Conservation (phyloP, 2,797 vertebrate species). For the Arrhamphus sclerolepis region DNA sequence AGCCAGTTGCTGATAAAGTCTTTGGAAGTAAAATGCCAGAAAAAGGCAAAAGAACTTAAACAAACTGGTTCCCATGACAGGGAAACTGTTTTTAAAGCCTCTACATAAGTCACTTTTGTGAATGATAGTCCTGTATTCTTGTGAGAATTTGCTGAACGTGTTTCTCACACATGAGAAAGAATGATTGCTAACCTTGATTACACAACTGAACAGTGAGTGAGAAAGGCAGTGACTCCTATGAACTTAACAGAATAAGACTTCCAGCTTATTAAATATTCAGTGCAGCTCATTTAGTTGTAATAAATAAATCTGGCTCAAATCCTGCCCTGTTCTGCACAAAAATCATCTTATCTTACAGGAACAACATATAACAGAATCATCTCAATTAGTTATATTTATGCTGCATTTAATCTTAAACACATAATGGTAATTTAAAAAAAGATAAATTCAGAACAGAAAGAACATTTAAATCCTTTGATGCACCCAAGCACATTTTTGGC, state of each 20-base stretch:
- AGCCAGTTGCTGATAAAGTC: background rate
- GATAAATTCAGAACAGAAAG: no score
- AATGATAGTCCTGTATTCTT: no score
- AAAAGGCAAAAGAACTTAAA: conserved; percentile 5
- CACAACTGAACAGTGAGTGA: background rate
- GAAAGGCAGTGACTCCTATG: background rate
- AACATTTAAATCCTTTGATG: no score
- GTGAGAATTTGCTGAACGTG: no score
- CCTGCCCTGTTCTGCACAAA: background rate
- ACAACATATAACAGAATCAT: no score
- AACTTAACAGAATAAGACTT: background rate
- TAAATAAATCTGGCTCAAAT: background rate
- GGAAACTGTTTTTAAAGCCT: background rate
- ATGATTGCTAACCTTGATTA: conserved; percentile 9
- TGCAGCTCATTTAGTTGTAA: background rate
- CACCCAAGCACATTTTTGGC: no score
- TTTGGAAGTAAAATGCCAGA: conserved; percentile 6
- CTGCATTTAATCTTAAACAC: no score
- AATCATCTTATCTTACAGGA: background rate
- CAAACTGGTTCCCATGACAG: conserved; percentile 1
- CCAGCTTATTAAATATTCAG: background rate
- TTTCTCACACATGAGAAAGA: conserved; percentile 2
- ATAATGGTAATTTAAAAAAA: no score
- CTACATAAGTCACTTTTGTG: no score
- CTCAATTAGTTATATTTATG: no score